Conservation (phyloP, 2,888 invertebrate species). For the Nemotelus nigrinus region DNA sequence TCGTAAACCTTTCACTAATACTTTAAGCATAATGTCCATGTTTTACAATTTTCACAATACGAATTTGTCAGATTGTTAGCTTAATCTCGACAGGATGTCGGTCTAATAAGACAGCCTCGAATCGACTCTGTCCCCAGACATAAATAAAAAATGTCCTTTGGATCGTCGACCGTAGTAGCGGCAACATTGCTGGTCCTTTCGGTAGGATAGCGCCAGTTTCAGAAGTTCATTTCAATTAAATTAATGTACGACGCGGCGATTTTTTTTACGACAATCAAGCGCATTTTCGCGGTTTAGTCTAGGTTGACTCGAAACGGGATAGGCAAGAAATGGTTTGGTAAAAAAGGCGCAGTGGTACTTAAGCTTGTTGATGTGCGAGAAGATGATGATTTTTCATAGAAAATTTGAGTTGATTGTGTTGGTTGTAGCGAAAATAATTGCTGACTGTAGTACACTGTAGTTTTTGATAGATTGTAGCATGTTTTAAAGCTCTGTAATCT, state of each 20-base stretch:
- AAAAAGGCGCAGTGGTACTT: neutral
- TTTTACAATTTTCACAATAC: conserved; percentile 33
- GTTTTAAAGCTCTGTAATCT: no score
- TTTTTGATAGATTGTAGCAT: no score
- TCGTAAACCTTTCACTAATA: conserved; percentile 20
- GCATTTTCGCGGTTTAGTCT: conserved; percentile 4
- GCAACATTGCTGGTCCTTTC: neutral
- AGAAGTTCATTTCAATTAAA: conserved; percentile 54
- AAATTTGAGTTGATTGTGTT: no score
- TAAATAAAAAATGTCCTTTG: no score
- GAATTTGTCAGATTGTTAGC: conserved; percentile 40
- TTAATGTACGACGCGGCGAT: conserved; percentile 52
- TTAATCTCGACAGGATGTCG: conserved; percentile 35
- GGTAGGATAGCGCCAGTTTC: neutral
- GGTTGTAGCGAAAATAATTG: no score
- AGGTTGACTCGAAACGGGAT: neutral
- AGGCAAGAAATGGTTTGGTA: conserved; percentile 25
- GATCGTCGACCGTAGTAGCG: no score
- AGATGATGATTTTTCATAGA: no score
- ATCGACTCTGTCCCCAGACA: no score
- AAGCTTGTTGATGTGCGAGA: no score
- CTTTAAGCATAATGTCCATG: conserved; percentile 33
- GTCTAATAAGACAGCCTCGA: conserved; percentile 26
- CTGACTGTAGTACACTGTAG: no score
- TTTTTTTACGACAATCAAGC: conserved; percentile 23